phyloP scores from a whole-genome alignment of 2,888 invertebrate genomes.

The Chironomus riparius region DNA sequence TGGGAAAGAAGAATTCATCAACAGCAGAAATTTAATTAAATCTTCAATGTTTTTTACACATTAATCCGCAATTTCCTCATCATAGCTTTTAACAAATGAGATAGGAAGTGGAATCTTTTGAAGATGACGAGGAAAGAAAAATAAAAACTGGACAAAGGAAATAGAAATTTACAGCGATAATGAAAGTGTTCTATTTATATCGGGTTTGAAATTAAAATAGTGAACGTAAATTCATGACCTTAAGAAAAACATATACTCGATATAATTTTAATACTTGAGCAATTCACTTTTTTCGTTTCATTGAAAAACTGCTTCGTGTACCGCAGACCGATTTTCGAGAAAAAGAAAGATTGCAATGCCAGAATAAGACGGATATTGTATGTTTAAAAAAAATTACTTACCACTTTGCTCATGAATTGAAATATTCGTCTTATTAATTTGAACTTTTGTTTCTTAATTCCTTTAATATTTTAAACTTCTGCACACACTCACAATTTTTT shows the following conservation, averaged over 20 bases:
- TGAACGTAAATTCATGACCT: not conserved
- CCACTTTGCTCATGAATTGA: slow-evolving; percentile 6
- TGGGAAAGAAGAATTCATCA: not conserved
- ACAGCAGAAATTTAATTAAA: too few species aligned
- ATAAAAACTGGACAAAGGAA: not conserved
- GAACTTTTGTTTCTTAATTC: not conserved
- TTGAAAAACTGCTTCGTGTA: not conserved
- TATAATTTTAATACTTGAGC: not conserved
- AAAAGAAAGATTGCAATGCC: slow-evolving; percentile 19
- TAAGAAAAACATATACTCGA: not conserved
- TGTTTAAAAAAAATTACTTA: not conserved
- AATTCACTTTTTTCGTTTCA: slow-evolving; percentile 8
- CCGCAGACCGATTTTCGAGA: too few species aligned
- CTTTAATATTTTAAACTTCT: not conserved
- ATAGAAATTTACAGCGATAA: not conserved
- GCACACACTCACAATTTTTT: slow-evolving; percentile 6
- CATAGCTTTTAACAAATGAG: not conserved
- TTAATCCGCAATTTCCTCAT: not conserved
- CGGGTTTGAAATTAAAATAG: not conserved
- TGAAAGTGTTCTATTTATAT: not conserved
- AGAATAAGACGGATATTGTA: not conserved
- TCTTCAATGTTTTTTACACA: not conserved
- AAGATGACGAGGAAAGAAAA: not conserved
- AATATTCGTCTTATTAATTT: not conserved
- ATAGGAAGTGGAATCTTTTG: not conserved